phyloP scores from a whole-genome alignment of 2,797 vertebrate species.

The Gambusia yucatana region DNA sequence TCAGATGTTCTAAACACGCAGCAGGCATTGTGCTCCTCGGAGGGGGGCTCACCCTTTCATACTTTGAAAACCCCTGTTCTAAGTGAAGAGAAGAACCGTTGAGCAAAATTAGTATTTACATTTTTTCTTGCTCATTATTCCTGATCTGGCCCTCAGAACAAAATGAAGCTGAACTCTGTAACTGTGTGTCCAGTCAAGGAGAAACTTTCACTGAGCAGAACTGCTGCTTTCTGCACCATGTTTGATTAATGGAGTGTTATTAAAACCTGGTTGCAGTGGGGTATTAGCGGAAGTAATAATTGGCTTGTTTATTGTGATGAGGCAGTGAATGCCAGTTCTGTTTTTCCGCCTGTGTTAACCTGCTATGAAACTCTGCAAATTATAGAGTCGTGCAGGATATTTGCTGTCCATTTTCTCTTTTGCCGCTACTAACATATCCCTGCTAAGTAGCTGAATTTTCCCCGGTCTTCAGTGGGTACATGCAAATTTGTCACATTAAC shows the following conservation, averaged over 20 bases:
- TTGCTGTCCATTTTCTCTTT: background rate
- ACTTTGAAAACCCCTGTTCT: no score
- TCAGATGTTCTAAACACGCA: background rate
- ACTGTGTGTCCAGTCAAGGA: constrained; percentile 43
- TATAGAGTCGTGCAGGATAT: background rate
- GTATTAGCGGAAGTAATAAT: constrained; percentile 54
- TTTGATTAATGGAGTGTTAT: constrained; percentile 72
- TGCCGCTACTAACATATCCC: background rate
- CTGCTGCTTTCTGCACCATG: constrained; percentile 57
- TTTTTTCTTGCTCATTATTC: constrained; percentile 62
- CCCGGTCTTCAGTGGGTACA: background rate
- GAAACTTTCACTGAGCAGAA: constrained; percentile 32
- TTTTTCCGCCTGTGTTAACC: background rate
- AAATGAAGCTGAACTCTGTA: constrained; percentile 42
- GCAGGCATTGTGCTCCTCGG: no score
- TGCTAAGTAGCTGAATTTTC: background rate
- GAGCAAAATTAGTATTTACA: constrained; percentile 56
- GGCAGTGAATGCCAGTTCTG: background rate
- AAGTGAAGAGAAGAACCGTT: constrained; percentile 16
- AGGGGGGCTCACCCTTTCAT: no score
- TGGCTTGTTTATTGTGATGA: constrained; percentile 1
- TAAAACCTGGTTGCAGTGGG: constrained; percentile 42
- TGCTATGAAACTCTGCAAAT: constrained; percentile 5
- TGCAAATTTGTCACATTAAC: background rate
- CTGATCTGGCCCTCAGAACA: constrained; percentile 56